Evolutionary conservation across 2,113 vertebrate genomes (phyloP), one percentile per base, ranked within the genome.

Genomic region (Willisornis vidua): DNA sequence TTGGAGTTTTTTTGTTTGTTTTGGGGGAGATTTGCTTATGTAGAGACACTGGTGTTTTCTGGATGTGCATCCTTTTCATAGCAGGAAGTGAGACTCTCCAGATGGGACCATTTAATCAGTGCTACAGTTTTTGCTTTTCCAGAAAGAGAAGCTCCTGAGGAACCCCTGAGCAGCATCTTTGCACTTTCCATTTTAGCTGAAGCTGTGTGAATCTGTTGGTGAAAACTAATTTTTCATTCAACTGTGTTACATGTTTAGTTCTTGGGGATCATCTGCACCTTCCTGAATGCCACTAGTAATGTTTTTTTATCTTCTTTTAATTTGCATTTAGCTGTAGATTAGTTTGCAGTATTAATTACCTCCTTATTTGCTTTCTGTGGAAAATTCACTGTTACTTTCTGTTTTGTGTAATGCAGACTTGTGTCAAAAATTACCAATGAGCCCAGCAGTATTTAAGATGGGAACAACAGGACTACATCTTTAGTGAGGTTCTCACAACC

Each of bases 301-400:
- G 23, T 2, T 85, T 80, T 79, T 75, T 65, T 26, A 66, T 74
- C 68, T 88, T 82, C 59, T 61, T 41, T 55, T 74, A 79, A 83
- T 92, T 96, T 89, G 16, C 52, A 28, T 93, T 73, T 77, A 77
- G 43, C 48, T 90, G 39, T 25, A 65, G 54, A 81, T 82, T 73
- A 43, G 10, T 93, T 85, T 92, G 67, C 4, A 29, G 18, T 48
- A 59, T 48, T 61, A 70, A 46, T 19, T 55, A 33, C 79, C 12
- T 85, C 57, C 70, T 48, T n/a, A 23, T 83, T 66, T 65, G 45
- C 57, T 88, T 87, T 87, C 59, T 52, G 43, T 75, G 51, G 72
- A 74, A 58, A 79, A 57, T 35, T n/a, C 3, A 2, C 19, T 49
- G 24, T 54, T 71, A 52, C 35, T 84, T 52, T 72, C 39, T 28